Evolutionary conservation across 2,797 vertebrate genomes (phyloP), one percentile per base, ranked within the genome.

Genomic region (Dromococcyx pavoninus): DNA sequence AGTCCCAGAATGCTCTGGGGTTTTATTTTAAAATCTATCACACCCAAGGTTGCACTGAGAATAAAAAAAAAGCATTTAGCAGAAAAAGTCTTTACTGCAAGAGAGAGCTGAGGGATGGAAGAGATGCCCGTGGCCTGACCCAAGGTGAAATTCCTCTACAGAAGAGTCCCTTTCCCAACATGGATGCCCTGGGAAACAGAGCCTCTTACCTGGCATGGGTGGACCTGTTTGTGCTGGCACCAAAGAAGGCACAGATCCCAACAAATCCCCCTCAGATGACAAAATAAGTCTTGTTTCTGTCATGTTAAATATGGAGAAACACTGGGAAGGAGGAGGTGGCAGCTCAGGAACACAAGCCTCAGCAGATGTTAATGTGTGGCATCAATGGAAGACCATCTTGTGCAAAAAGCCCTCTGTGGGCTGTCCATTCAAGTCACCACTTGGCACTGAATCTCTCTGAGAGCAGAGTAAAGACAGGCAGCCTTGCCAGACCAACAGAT

Each of bases 401-500:
- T 78, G 58, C 65, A 66, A 89, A 95, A 82, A 89, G n/a, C 35
- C 46, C 62, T 88, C 72, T 9, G 19, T 27, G 46, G 74, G 92
- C 46, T 80, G 72, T 27, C 81, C 14, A 0, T 78, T 53, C 81
- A 89, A 87, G 67, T 33, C 7, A 2, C 46, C 1, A 2, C 39
- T 93, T 62, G 62, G 81, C 71, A 78, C 58, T n/a, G 65, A 77
- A 43, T 62, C 37, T 81, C 54, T 58, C n/a, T 14, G 57, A 46
- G 54, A 78, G 65, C 48, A 77, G 54, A 43, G 75, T 62, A 75
- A 75, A 51, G 3, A 0, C 70, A 58, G 58, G 58, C 44, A 75
- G 91, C 62, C 21, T 54, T 91, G 91, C 95, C 96, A 96, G 72
- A 19, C 54, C 0, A 3, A 78, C 95, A 96, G 95, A 93, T 88